Evolutionary conservation across 2,888 invertebrate species (phyloP), one percentile per base, ranked within the genome.

Genomic region (Diadegma fenestrale): DNA sequence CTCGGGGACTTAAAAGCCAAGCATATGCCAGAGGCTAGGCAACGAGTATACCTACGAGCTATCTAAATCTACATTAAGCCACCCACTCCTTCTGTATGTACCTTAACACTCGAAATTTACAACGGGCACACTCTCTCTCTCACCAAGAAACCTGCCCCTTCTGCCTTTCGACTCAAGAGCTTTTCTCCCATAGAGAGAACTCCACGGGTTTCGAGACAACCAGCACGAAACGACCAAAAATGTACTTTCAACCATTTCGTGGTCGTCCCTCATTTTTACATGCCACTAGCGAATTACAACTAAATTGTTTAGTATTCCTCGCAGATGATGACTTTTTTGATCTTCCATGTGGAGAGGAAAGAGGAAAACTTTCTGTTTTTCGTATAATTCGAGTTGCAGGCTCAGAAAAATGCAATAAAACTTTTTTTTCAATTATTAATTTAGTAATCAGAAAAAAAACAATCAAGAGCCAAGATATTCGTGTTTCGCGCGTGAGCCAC

Each of bases 11-110:
- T 89, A 89, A 92, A 91, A 92, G 92, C 92, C 89, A 89, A 75
- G 87, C 87, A 80, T 78, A 80, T 75, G 78, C 69, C 82, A 45
- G 83, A 51, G 73, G 85, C 82, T 80, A n/a, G 37, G 58, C 17
- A 86, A 82, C 82, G 86, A n/a, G n/a, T n/a, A 37, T 88, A 87
- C 86, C 81, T 80, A 64, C 85, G 72, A 54, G 88, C 89, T 90
- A 91, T 90, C 92, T 92, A 92, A 91, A 92, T 92, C 91, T 91
- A 89, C 90, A 92, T 92, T 92, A 92, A 92, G 91, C 90, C 88
- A 91, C 89, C 89, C 87, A 86, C 88, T 87, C 75, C 80, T 75
- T 85, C 68, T 81, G 77, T 72, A 82, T 79, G 82, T 80, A 90
- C 88, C 88, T 87, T 87, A 86, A 87, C 86, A 89, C 87, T 83